Conservation (phyloP, 2,888 invertebrate genomes). For the Chrysolina oricalcia region DNA sequence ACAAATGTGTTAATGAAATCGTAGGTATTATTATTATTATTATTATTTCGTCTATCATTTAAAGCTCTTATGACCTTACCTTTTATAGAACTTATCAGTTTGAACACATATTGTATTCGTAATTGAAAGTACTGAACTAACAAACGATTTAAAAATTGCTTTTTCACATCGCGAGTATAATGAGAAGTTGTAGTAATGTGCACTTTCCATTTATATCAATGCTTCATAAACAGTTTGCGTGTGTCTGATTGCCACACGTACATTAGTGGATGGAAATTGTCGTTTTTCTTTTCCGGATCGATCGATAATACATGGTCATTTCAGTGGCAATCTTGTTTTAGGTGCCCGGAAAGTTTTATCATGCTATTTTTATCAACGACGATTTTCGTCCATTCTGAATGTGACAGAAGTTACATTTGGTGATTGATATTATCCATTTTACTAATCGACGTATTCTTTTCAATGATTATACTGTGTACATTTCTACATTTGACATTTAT, state of each 20-base stretch:
- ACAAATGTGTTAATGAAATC: no score
- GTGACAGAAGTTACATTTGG: background rate
- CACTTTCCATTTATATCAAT: constrained; percentile 45
- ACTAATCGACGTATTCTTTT: no score
- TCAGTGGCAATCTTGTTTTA: background rate
- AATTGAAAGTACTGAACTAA: background rate
- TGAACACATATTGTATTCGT: background rate
- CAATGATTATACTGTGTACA: no score
- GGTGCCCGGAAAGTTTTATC: background rate
- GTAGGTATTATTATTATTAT: no score
- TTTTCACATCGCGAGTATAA: constrained; percentile 38
- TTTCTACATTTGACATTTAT: no score
- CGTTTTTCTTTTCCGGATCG: constrained; percentile 45
- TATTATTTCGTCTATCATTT: background rate
- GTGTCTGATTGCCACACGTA: constrained; percentile 47
- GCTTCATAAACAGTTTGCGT: constrained; percentile 50
- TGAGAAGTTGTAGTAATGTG: constrained; percentile 31
- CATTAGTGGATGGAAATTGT: constrained; percentile 48
- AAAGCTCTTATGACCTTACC: background rate
- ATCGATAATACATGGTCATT: constrained; percentile 43
- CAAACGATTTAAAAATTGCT: background rate
- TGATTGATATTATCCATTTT: no score
- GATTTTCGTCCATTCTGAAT: background rate
- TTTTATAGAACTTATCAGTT: background rate
- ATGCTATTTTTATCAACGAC: background rate